Conservation (phyloP, 2,797 vertebrate genomes). For the Hyperoplus immaculatus region DNA sequence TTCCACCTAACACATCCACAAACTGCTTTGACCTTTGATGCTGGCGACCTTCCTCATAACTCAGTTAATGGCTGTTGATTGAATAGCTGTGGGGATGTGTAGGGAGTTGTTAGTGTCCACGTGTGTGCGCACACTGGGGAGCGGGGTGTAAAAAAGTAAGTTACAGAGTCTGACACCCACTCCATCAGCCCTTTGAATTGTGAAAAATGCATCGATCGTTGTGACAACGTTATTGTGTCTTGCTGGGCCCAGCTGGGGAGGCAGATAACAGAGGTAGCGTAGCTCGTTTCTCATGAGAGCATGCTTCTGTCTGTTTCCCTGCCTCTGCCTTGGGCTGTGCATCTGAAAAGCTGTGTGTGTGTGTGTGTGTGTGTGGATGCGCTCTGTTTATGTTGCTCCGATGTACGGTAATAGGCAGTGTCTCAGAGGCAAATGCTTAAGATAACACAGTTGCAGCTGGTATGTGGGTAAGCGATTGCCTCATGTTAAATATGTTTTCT, state of each 20-base stretch:
- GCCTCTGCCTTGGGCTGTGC: conserved; percentile 48
- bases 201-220: conserved; percentile 61
- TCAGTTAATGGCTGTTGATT: conserved; percentile 60
- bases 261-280: conserved; percentile 74
- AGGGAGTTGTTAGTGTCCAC: conserved; percentile 26
- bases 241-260: conserved; percentile 65
- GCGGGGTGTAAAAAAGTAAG: conserved; percentile 45
- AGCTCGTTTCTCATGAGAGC: conserved; percentile 71
- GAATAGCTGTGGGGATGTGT: conserved; percentile 32
- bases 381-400: conserved; percentile 47
- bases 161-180: conserved; percentile 60
- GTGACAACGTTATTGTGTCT: conserved; percentile 64
- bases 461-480: conserved; percentile 40
- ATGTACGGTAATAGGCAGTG: conserved; percentile 49
- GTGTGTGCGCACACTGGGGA: not conserved
- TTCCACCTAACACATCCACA: conserved; percentile 46
- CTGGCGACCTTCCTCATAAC: conserved; percentile 62
- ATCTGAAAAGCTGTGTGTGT: conserved; percentile 55
- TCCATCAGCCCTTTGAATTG: conserved; percentile 67
- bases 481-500: conserved; percentile 41
- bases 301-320: conserved; percentile 57
- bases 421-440: conserved; percentile 44
- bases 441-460: conserved; percentile 46
- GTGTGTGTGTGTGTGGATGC: conserved; percentile 11
- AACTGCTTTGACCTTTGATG: conserved; percentile 63